Conservation (phyloP, 1,140 invertebrate genomes). For the Cepaea nemoralis region DNA sequence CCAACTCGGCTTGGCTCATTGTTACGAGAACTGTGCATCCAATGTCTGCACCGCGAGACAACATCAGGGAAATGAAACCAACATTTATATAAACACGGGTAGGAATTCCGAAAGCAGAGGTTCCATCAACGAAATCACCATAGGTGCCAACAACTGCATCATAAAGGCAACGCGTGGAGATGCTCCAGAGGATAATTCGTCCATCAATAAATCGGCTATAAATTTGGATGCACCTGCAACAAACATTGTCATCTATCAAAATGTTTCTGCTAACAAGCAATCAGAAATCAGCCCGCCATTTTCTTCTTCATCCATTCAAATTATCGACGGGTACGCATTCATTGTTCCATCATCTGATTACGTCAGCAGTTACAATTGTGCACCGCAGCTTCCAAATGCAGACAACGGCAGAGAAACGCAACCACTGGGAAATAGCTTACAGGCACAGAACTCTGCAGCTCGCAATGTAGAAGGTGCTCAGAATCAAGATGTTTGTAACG, state of each 20-base stretch:
- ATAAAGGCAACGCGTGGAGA: neutral
- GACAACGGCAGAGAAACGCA: too few species aligned
- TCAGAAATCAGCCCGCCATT: neutral
- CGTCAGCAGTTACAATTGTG: too few species aligned
- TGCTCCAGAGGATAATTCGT: neutral
- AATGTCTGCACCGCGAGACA: neutral
- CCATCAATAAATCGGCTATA: neutral
- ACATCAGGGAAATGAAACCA: neutral
- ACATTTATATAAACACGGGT: neutral
- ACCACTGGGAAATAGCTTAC: too few species aligned
- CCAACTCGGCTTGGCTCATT: neutral
- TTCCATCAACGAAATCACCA: neutral
- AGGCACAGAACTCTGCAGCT: too few species aligned
- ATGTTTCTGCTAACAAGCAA: neutral
- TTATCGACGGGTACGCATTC: neutral
- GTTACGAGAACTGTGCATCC: neutral
- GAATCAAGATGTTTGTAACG: too few species aligned
- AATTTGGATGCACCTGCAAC: neutral
- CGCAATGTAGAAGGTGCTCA: too few species aligned
- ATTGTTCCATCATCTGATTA: conserved; percentile 8
- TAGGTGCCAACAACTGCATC: neutral
- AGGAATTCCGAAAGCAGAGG: neutral
- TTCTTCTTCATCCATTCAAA: neutral
- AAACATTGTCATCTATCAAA: neutral
- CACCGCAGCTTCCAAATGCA: too few species aligned